phyloP scores from a whole-genome alignment of 2,113 vertebrate species.

The Climacteris rufus region DNA sequence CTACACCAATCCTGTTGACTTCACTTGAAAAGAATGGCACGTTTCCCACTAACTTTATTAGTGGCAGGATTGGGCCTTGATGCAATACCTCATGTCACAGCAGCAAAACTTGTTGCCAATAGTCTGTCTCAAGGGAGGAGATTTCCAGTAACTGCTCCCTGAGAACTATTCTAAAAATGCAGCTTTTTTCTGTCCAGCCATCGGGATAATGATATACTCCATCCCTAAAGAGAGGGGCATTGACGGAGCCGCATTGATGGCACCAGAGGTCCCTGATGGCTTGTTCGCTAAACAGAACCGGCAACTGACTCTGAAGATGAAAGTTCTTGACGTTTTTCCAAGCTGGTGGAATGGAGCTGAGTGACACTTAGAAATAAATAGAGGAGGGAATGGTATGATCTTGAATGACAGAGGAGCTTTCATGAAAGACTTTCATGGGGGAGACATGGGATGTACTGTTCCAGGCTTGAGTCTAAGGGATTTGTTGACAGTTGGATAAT shows the following conservation, averaged over 20 bases:
- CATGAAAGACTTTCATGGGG: slow-evolving; percentile 8
- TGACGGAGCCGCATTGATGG: slow-evolving; percentile 24
- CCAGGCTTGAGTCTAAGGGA: slow-evolving; percentile 4
- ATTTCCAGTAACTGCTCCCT: slow-evolving; percentile 59
- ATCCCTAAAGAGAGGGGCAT: slow-evolving; percentile 51
- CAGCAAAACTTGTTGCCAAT: slow-evolving; percentile 59
- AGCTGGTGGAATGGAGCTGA: slow-evolving; percentile 59
- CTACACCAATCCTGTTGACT: slow-evolving; percentile 39
- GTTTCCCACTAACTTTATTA: slow-evolving; percentile 54
- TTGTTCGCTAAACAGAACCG: slow-evolving; percentile 66
- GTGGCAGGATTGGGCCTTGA: slow-evolving; percentile 42
- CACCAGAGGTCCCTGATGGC: slow-evolving; percentile 64
- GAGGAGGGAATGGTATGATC: slow-evolving; percentile 42
- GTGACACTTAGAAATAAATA: slow-evolving; percentile 61
- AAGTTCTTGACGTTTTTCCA: slow-evolving; percentile 69
- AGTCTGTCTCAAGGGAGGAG: slow-evolving; percentile 52
- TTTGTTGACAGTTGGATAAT: slow-evolving; percentile 24
- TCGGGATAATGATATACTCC: slow-evolving; percentile 14
- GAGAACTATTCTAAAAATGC: slow-evolving; percentile 36
- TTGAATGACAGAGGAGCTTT: slow-evolving; percentile 31
- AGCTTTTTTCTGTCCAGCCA: slow-evolving; percentile 22
- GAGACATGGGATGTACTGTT: not conserved
- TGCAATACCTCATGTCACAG: slow-evolving; percentile 58
- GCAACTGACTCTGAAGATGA: slow-evolving; percentile 67
- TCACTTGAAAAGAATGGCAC: slow-evolving; percentile 42